Conservation (phyloP, 2,888 invertebrate species). For the Folsomia candida region DNA sequence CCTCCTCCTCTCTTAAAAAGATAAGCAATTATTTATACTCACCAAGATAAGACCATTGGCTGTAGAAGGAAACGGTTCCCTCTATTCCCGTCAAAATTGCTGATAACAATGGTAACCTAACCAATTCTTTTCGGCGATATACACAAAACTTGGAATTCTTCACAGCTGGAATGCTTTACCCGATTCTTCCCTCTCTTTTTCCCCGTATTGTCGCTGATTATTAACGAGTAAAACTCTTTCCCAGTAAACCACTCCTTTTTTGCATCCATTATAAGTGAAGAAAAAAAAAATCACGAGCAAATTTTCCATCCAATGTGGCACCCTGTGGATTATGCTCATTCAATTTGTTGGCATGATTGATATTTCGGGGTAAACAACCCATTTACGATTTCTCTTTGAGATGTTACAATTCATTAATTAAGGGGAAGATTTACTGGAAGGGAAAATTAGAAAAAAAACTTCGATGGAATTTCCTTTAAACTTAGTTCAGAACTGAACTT, state of each 20-base stretch:
- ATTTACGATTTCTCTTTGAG: too few relatives aligned
- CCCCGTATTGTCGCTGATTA: neutral
- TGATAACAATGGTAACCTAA: constrained; percentile 41
- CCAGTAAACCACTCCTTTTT: neutral
- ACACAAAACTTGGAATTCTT: neutral
- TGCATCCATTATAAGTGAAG: neutral
- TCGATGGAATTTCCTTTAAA: too few relatives aligned
- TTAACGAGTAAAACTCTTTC: neutral
- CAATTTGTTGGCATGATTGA: too few relatives aligned
- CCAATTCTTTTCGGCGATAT: constrained; percentile 36
- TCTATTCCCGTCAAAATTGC: constrained; percentile 24
- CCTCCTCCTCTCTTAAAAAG: constrained; percentile 18
- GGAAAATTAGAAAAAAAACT: too few relatives aligned
- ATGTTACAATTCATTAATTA: too few relatives aligned
- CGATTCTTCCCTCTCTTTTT: neutral
- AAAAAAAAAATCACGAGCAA: neutral
- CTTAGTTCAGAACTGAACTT: too few relatives aligned
- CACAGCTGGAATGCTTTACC: neutral
- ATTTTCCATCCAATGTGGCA: too few relatives aligned
- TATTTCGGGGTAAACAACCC: too few relatives aligned
- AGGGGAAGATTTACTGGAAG: too few relatives aligned
- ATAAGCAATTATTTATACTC: constrained; percentile 46
- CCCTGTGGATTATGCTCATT: too few relatives aligned
- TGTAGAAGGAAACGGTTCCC: neutral
- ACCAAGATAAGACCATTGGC: constrained; percentile 31